Evolutionary conservation across 2,797 vertebrate genomes (phyloP).

Genomic region (Aquila chrysaetos): DNA sequence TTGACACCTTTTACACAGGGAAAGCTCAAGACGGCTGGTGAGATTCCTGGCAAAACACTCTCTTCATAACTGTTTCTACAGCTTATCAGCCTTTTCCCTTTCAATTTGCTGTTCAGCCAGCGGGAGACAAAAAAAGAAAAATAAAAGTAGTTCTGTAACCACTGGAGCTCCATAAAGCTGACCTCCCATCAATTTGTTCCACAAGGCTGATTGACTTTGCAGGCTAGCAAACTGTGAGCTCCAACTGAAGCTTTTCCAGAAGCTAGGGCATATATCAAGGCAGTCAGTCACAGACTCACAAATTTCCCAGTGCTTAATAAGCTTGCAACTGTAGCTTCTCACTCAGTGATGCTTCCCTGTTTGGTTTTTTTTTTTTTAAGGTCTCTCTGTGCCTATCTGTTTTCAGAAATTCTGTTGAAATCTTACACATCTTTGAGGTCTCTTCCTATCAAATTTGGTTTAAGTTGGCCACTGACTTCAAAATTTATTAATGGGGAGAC

Average conservation of each 20-base stretch:
- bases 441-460: background rate
- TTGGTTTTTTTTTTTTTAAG: background rate
- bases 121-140: background rate
- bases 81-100: background rate
- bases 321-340: background rate
- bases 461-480: background rate
- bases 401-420: background rate
- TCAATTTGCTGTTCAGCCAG: background rate
- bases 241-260: background rate
- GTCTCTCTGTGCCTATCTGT: background rate
- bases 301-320: background rate
- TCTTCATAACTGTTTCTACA: background rate
- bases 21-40: background rate
- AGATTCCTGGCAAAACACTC: background rate
- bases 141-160: background rate
- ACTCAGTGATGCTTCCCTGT: background rate
- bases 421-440: background rate
- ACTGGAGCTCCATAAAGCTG: background rate
- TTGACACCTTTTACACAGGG: background rate
- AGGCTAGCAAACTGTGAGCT: background rate
- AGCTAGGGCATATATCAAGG: background rate
- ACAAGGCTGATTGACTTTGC: background rate
- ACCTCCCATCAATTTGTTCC: background rate
- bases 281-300: background rate
- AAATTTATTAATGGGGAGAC: background rate